Conservation (phyloP, 2,113 vertebrate genomes). For the Illadopsis cleaveri region DNA sequence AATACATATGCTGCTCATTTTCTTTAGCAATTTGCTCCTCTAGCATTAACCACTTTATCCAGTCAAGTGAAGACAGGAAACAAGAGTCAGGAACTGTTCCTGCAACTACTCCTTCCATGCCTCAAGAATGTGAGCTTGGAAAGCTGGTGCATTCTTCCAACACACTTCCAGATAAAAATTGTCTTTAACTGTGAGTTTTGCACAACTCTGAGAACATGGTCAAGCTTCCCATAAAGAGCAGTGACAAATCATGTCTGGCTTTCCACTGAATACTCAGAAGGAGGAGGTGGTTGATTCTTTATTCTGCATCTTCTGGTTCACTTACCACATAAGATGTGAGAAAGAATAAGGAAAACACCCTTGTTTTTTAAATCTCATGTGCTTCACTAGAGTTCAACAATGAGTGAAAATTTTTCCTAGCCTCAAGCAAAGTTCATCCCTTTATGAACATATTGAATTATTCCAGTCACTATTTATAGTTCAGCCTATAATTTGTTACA, state of each 20-base stretch:
- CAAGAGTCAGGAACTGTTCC: background rate
- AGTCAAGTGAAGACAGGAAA: background rate
- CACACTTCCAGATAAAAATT: background rate
- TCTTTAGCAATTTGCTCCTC: background rate
- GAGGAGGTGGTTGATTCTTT: background rate
- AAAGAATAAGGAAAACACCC: background rate
- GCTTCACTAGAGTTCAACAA: background rate
- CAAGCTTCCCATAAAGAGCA: background rate
- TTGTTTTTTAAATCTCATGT: background rate
- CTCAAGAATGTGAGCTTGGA: background rate
- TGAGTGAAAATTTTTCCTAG: conserved; percentile 1
- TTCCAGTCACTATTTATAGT: conserved; percentile 9
- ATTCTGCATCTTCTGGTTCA: background rate
- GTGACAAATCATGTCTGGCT: background rate
- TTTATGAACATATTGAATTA: conserved; percentile 26
- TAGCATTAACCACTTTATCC: background rate
- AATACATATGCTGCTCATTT: background rate
- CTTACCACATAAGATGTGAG: background rate
- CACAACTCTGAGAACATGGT: background rate
- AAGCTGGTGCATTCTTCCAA: background rate
- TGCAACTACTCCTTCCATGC: background rate
- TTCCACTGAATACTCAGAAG: background rate
- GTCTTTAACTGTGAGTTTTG: background rate
- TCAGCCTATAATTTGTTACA: conserved; percentile 1
- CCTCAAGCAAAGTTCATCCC: conserved; percentile 7